Evolutionary conservation across 2,113 vertebrate species (phyloP).

Genomic region (Genyomyrus donnyi): DNA sequence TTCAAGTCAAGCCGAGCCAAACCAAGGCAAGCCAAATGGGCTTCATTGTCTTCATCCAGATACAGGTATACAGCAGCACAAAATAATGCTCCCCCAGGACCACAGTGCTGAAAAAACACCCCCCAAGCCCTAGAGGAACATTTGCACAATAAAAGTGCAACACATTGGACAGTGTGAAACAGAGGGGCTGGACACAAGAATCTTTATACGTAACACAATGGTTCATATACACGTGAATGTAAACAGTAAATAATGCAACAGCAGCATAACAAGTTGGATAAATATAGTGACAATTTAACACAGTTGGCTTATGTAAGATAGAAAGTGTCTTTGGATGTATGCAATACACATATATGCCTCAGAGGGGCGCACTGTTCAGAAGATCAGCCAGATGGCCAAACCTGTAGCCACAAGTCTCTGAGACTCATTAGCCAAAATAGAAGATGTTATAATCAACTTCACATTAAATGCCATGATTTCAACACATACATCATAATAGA

Average conservation of each 20-base stretch:
- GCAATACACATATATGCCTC: not conserved
- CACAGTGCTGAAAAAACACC: not conserved
- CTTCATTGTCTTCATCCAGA: not conserved
- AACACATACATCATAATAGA: not conserved
- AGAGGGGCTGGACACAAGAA: not conserved
- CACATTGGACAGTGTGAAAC: not conserved
- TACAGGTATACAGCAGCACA: not conserved
- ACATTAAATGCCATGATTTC: not conserved
- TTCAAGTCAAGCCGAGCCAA: not conserved
- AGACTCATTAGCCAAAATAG: not conserved
- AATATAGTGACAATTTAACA: not conserved
- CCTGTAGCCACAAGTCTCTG: constrained; percentile 2
- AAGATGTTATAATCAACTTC: not conserved
- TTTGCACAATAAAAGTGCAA: not conserved
- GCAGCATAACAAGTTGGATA: not conserved
- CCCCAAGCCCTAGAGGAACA: not conserved
- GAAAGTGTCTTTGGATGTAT: not conserved
- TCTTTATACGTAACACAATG: not conserved
- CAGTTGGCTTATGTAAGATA: not conserved
- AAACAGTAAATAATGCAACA: not conserved
- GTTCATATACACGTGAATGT: not conserved
- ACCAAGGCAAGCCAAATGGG: not conserved
- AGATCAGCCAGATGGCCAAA: not conserved
- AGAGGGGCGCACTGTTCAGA: not conserved
- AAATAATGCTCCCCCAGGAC: not conserved